Percentiles rank a stretch among this genome's conserved stretches.
Conservation (phyloP, 2,888 invertebrate species). For the Heliconius charithonia region DNA sequence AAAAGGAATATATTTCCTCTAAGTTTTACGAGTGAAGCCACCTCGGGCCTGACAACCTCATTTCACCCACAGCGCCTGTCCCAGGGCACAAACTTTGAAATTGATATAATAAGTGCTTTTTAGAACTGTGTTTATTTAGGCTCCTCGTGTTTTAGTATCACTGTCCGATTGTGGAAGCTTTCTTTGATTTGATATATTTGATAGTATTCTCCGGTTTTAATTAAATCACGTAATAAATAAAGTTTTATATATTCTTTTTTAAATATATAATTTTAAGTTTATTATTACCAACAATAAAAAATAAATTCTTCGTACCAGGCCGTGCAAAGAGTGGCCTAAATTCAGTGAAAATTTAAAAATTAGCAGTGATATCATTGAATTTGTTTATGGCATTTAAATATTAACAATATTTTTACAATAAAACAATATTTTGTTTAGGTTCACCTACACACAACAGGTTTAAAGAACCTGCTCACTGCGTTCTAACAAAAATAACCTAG, state of each 20-base stretch:
- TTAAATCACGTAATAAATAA: not conserved
- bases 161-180: constrained; percentile 14
- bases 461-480: too few relatives aligned
- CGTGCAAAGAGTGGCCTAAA: too few relatives aligned
- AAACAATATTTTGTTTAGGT: too few relatives aligned
- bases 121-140: constrained; percentile 39
- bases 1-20: not conserved
- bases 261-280: too few relatives aligned
- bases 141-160: constrained; percentile 30
- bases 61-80: constrained; percentile 31
- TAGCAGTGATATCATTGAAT: not conserved
- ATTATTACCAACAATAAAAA: too few relatives aligned
- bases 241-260: not conserved
- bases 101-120: constrained; percentile 43
- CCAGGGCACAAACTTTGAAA: constrained; percentile 41
- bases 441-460: too few relatives aligned
- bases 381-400: not conserved
- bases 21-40: constrained; percentile 3
- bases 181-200: not conserved
- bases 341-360: too few relatives aligned
- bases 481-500: too few relatives aligned
- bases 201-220: not conserved
- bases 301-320: too few relatives aligned
- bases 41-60: constrained; percentile 15
- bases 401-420: too few relatives aligned